Base-by-base conservation (phyloP, 2,888 invertebrate genomes). In the Ctena decussata region DNA sequence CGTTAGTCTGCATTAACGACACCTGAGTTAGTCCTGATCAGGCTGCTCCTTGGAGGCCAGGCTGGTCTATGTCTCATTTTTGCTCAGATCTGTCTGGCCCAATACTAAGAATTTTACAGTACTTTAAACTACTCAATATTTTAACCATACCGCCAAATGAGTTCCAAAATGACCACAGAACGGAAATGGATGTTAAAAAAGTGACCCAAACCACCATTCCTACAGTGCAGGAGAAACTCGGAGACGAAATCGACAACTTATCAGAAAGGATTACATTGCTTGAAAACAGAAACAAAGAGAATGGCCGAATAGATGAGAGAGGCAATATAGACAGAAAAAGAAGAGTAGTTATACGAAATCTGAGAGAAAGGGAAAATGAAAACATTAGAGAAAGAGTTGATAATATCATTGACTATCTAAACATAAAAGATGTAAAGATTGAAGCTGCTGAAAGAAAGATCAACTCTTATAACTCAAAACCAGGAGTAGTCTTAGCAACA, bases 281-380 rank as follows among this genome's bases (percentile, higher is more conserved):
- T 11, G 60, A 60, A 60, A 60, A 30, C 3, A 60, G 27, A 27
- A 60, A 60, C 6, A 30, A 24, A 30, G 27, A 60, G 18, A 18
- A 6, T 11, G 5, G 30, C 27, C 6, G 8, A 27, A 3, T 27
- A 27, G 60, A 27, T 18, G 60, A 60, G 5, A 6, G 27, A 30
- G 60, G 27, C 5, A 8, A 30, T 5, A n/a, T n/a, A n/a, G 60
- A 60, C 6, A 24, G 60, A 30, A 60, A 60, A 18, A 24, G 60
- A 18, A 24, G 60, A 11, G 27, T 60, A 11, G 60, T 60, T 24
- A 60, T 60, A 60, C 24, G 60, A 60, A 60, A 60, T 18, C 27
- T 60, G 27, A 60, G 21, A 60, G 60, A 60, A 60, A 27, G 60
- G 18, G 60, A 60, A 60, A 60, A 60, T 30, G 60, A 60, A 60